These are phyloP conservation scores for Pipa parva DNA, from an alignment of 2,113 vertebrate species.

Conservation along the genomic window DNA sequence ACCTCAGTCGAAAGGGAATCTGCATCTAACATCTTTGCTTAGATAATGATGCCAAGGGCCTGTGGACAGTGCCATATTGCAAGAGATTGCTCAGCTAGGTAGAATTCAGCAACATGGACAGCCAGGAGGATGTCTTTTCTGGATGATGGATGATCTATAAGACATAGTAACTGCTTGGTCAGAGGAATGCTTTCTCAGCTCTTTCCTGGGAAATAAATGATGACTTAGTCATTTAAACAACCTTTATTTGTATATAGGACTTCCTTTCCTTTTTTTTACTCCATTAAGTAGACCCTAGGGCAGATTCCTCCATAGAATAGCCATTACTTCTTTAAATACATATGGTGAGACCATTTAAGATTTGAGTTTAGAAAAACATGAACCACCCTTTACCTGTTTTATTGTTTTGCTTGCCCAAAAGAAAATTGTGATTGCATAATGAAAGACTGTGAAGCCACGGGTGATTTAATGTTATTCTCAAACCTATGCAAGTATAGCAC, in stretches of 20 bases:
- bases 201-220: conserved; percentile 34
- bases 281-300: conserved; percentile 20
- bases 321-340: conserved; percentile 13
- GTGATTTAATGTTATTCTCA: too few relatives aligned
- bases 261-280: conserved; percentile 13
- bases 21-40: background rate
- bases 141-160: conserved; percentile 29
- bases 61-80: conserved; percentile 4
- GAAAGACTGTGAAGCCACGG: too few relatives aligned
- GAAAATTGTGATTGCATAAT: too few relatives aligned
- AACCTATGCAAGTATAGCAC: too few relatives aligned
- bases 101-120: conserved; percentile 7
- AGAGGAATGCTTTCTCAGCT: conserved; percentile 30
- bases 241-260: conserved; percentile 6
- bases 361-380: too few relatives aligned
- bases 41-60: background rate
- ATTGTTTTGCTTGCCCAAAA: too few relatives aligned
- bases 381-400: too few relatives aligned
- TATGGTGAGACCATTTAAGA: conserved; percentile 8
- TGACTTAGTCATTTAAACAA: conserved; percentile 21
- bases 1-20: background rate
- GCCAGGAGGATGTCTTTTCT: conserved; percentile 27
- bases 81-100: conserved; percentile 2
- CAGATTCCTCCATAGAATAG: conserved; percentile 25
- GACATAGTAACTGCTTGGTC: conserved; percentile 30